A percentile compares a stretch with the other conserved stretches of the same genome.
phyloP scores from a whole-genome alignment of 2,888 invertebrate genomes.

The Pristionchus entomophagus region DNA sequence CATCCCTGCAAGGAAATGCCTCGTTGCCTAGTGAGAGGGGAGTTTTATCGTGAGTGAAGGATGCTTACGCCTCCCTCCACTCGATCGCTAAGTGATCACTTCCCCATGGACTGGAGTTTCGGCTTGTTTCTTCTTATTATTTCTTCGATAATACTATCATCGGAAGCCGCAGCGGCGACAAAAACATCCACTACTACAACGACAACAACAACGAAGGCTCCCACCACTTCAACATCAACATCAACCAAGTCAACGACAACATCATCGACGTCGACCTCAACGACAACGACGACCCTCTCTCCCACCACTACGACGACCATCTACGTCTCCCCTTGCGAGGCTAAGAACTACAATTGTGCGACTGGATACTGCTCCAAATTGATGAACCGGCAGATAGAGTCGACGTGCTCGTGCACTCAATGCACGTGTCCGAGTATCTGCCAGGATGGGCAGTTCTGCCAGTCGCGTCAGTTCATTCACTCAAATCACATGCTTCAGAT shows the following conservation, averaged over 20 bases:
- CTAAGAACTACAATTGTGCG: not conserved
- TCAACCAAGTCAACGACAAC: not conserved
- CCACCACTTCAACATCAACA: not conserved
- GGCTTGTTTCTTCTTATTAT: not conserved
- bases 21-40: not conserved
- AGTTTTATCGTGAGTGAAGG: not conserved
- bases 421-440: constrained; percentile 1
- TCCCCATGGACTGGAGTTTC: not conserved
- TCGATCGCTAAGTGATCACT: not conserved
- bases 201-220: not conserved
- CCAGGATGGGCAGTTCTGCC: not conserved
- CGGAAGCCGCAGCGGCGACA: not conserved
- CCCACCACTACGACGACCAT: not conserved
- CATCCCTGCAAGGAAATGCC: not conserved
- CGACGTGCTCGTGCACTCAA: not conserved
- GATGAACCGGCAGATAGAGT: not conserved
- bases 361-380: not conserved
- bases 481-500: no score
- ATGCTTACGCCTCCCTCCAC: not conserved
- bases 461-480: not conserved
- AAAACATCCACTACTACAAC: not conserved
- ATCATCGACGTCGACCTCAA: not conserved
- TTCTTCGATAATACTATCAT: not conserved
- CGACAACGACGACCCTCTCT: not conserved
- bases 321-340: not conserved